Evolutionary conservation across 2,113 vertebrate genomes (phyloP), one percentile per base, ranked within the genome.

Genomic region (Scomber scombrus): DNA sequence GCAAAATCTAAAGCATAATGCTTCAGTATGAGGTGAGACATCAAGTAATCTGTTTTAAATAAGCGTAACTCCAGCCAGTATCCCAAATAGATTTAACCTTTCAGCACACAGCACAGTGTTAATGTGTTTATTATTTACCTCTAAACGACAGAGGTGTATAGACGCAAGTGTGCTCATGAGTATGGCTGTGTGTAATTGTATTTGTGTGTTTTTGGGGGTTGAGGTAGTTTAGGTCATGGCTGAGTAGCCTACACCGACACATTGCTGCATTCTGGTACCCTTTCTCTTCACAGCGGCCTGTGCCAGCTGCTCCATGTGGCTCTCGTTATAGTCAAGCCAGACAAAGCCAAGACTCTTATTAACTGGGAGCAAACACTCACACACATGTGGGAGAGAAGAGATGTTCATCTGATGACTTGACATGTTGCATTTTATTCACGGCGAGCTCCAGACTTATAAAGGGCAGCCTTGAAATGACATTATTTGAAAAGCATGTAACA

Each of bases 251-350:
- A 15, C 74, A 62, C 69, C 21, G 64, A 63, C 63, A 79, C 54
- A 78, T 54, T 58, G 55, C 77, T 75, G 72, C 75, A 47, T 80
- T 81, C 51, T 54, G 62, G 63, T 79, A 64, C 15, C 12, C 65
- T 76, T 65, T 61, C 62, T 40, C 51, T n/a, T 40, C 49, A 11
- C 72, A 23, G 72, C 81, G 50, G 68, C 70, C 75, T 68, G 60
- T 81, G 75, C 84, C 90, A 90, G 85, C 77, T 26, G 68, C 63
- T 76, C 75, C 88, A 90, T 93, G 84, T 93, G 89, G 88, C 56
- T 85, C 51, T 71, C 21, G 80, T 93, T 93, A 92, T 19, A 77
- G 64, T 72, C 51, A 50, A 78, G 77, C 74, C 67, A 15, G 65
- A 61, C 78, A 77, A 62, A 75, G 85, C 84, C 88, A 82, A 85